These are phyloP conservation scores for Anas bernieri DNA, from an alignment of 2,797 vertebrate genomes.

Conservation along the genomic window DNA sequence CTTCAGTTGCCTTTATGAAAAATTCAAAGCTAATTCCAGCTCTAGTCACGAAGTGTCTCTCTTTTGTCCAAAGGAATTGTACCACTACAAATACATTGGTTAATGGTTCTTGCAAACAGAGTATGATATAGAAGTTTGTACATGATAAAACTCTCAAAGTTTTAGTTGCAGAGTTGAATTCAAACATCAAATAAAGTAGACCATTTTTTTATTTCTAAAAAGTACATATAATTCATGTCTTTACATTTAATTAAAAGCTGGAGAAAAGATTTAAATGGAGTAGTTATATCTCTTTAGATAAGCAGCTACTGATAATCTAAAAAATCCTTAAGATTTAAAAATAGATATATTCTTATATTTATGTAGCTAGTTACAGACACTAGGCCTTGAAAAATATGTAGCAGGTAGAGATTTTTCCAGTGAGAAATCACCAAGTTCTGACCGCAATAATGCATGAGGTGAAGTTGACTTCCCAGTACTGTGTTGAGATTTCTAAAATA, in stretches of 20 bases:
- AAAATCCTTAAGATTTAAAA: not conserved
- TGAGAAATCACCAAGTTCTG: not conserved
- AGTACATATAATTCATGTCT: rapidly evolving
- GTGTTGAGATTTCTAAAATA: not conserved
- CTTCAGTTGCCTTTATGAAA: constrained; percentile 42
- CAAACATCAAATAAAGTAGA: not conserved
- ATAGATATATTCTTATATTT: not conserved
- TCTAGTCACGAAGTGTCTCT: constrained; percentile 28
- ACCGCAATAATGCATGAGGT: not conserved
- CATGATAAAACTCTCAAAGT: not conserved
- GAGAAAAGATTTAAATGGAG: not conserved
- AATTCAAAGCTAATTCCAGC: constrained; percentile 52
- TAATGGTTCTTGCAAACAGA: constrained; percentile 4
- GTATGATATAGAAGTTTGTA: not conserved
- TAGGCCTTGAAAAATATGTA: not conserved
- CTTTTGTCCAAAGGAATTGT: constrained; percentile 19
- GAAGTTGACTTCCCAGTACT: not conserved
- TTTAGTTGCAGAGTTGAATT: not conserved
- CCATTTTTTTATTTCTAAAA: not conserved
- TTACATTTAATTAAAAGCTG: not conserved
- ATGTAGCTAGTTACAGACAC: not conserved
- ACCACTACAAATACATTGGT: not conserved
- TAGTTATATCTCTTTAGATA: not conserved
- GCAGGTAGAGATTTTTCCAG: not conserved
- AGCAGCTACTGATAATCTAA: not conserved